A percentile compares a stretch with the other conserved stretches of the same genome.
These are phyloP conservation scores for Tricholauxania praeusta DNA, from an alignment of 2,888 invertebrate genomes.

Conservation along the genomic window DNA sequence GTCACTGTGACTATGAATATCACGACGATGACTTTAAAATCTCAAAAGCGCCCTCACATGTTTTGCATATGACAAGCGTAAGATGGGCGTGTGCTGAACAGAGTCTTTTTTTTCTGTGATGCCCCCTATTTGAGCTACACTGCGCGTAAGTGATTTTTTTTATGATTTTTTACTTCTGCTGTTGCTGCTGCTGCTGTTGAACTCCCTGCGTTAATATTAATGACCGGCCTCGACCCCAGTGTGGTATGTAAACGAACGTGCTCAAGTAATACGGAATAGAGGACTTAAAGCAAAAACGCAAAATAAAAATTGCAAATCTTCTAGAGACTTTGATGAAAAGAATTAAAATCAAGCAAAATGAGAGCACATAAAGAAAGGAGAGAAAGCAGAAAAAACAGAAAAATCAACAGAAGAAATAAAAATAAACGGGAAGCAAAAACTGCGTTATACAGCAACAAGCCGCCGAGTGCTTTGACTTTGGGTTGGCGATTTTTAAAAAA, in stretches of 20 bases:
- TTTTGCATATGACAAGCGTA: too few relatives aligned
- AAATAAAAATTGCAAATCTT: not conserved
- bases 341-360: not conserved
- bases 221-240: slow-evolving; percentile 62
- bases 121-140: not conserved
- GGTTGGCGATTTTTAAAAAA: slow-evolving; percentile 28
- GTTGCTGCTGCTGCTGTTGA: slow-evolving; percentile 7
- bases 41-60: too few relatives aligned
- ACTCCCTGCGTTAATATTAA: slow-evolving; percentile 54
- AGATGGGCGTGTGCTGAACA: too few relatives aligned
- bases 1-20: too few relatives aligned
- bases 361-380: not conserved
- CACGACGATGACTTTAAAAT: too few relatives aligned
- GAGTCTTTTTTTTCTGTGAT: not conserved
- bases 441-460: not conserved
- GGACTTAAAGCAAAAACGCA: not conserved
- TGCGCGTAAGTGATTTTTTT: not conserved
- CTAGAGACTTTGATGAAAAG: slow-evolving; percentile 1
- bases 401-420: not conserved
- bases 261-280: slow-evolving; percentile 45
- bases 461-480: slow-evolving; percentile 19
- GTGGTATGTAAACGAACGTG: slow-evolving; percentile 48
- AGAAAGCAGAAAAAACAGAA: not conserved
- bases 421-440: too few relatives aligned
- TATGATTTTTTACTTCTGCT: slow-evolving; percentile 1